These are phyloP conservation scores for Eidolon helvum DNA, from an alignment of 2,113 vertebrate genomes.

Conservation along the genomic window DNA sequence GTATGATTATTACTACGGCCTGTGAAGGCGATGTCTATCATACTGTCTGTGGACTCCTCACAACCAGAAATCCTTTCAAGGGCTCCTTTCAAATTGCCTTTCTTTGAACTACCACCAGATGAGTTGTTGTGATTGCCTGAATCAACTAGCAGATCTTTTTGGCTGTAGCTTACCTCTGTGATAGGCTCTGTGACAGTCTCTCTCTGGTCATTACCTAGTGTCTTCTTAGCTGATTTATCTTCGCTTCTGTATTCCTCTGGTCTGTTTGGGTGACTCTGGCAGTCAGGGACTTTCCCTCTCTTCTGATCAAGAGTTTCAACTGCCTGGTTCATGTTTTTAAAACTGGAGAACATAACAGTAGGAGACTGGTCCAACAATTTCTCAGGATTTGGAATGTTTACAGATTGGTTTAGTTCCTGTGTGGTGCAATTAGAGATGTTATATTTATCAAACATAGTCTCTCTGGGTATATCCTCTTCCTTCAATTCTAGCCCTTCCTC, in stretches of 20 bases:
- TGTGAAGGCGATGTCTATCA: neutral
- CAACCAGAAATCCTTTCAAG: neutral
- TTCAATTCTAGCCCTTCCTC: neutral
- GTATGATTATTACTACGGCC: neutral
- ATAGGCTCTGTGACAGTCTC: neutral
- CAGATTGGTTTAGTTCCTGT: neutral
- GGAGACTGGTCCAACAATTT: neutral
- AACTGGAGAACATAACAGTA: neutral
- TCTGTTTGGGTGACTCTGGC: slow-evolving; percentile 11
- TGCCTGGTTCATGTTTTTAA: neutral
- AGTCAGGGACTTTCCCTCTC: neutral
- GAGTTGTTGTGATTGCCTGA: neutral
- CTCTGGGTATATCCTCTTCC: neutral
- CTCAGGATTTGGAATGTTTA: slow-evolving; percentile 48
- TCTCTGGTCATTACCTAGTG: neutral
- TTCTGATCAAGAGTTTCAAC: neutral
- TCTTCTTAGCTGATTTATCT: neutral
- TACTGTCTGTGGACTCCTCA: neutral
- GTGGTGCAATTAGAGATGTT: neutral
- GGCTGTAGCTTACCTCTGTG: neutral
- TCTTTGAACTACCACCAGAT: neutral
- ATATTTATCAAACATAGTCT: neutral
- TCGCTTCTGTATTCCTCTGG: slow-evolving; percentile 22
- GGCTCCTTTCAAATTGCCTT: slow-evolving; percentile 23
- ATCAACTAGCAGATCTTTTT: neutral